Conservation (phyloP, 2,888 invertebrate species). For the Apantesis nais region DNA sequence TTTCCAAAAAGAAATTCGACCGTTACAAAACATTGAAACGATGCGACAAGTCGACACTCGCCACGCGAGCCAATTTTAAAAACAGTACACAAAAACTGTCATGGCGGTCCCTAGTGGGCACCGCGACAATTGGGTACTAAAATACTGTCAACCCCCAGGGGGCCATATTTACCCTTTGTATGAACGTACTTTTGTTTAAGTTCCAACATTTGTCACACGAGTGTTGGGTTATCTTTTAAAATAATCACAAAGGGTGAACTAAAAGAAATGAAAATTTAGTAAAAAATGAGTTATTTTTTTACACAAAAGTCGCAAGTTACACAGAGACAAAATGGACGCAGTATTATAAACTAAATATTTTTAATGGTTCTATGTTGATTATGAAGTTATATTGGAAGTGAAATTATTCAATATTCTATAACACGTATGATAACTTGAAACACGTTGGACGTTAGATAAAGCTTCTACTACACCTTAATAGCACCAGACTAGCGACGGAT, state of each 20-base stretch:
- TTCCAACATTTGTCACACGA: constrained; percentile 48
- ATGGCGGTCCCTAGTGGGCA: constrained; percentile 56
- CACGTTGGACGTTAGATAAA: no score
- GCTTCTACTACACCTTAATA: no score
- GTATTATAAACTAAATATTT: no score
- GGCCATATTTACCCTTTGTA: constrained; percentile 48
- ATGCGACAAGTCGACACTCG: background rate
- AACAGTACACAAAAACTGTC: constrained; percentile 46
- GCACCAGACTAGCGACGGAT: no score
- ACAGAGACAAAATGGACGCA: no score
- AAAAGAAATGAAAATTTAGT: background rate
- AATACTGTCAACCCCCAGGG: constrained; percentile 40
- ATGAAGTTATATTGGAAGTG: no score
- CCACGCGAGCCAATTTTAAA: constrained; percentile 26
- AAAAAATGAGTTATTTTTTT: background rate
- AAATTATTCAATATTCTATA: no score
- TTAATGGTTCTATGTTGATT: no score
- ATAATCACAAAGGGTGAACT: constrained; percentile 40
- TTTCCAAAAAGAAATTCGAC: no score
- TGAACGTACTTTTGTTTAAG: constrained; percentile 48
- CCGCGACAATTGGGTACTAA: constrained; percentile 62
- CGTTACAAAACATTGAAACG: background rate
- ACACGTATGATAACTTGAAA: no score
- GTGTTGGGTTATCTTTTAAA: constrained; percentile 41
- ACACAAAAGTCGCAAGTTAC: background rate